phyloP scores from a whole-genome alignment of 1,140 invertebrate genomes.

The Bombus waltoni region DNA sequence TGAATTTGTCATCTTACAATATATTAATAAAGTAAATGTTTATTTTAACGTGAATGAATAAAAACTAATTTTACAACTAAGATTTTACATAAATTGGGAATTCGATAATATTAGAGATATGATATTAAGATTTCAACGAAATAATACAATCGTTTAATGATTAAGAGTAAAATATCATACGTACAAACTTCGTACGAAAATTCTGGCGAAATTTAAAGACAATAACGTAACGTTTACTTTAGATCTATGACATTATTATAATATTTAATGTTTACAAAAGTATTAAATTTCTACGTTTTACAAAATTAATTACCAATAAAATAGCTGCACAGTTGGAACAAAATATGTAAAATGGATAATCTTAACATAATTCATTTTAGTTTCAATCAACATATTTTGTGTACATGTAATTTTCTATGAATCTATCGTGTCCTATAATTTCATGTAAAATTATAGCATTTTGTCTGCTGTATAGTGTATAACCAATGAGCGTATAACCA shows the following conservation, averaged over 20 bases:
- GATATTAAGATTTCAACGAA: too few relatives aligned
- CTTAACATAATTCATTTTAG: background rate
- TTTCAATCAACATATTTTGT: background rate
- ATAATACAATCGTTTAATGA: too few relatives aligned
- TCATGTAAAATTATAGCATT: background rate
- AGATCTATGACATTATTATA: too few relatives aligned
- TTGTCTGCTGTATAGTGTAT: background rate
- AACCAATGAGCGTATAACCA: background rate
- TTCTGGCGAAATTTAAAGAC: background rate
- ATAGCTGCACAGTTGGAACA: background rate
- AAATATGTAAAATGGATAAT: background rate
- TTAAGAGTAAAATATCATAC: too few relatives aligned
- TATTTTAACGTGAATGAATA: too few relatives aligned
- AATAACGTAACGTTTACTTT: background rate
- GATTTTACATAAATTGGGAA: too few relatives aligned
- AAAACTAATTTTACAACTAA: too few relatives aligned
- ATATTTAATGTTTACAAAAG: background rate
- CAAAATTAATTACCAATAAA: background rate
- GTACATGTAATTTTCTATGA: background rate
- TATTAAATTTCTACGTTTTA: background rate
- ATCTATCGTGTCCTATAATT: background rate
- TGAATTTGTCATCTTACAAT: too few relatives aligned
- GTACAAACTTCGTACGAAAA: too few relatives aligned
- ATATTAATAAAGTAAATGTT: too few relatives aligned
- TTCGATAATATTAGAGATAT: too few relatives aligned